A percentile compares a stretch with the other conserved stretches of the same genome.
Conservation (phyloP, 2,888 invertebrate genomes). For the Drosophila tanythrix region DNA sequence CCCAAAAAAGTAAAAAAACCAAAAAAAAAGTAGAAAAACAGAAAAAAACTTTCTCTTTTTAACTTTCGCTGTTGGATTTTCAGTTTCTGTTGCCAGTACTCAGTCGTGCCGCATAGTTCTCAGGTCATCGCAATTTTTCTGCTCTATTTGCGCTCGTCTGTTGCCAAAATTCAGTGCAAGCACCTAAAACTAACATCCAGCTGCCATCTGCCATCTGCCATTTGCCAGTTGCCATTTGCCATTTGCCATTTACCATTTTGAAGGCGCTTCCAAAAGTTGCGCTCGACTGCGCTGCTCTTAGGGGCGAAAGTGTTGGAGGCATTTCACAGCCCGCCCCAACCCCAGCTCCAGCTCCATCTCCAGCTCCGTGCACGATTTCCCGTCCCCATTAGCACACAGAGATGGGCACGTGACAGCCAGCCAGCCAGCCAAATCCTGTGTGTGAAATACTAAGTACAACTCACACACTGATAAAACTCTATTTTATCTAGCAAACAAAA, state of each 20-base stretch:
- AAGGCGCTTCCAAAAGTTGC: conserved; percentile 46
- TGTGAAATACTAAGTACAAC: conserved; percentile 5
- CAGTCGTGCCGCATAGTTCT: conserved; percentile 23
- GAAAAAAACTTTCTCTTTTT: conserved; percentile 60
- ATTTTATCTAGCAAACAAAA: background rate
- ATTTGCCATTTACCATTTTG: conserved; percentile 57
- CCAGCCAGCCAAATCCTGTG: conserved; percentile 24
- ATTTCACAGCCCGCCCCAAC: conserved; percentile 20
- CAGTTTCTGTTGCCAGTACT: conserved; percentile 21
- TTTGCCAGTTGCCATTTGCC: conserved; percentile 64
- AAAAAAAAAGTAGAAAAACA: background rate
- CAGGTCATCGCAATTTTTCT: conserved; percentile 71
- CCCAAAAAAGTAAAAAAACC: background rate
- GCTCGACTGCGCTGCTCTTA: conserved; percentile 55
- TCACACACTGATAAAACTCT: conserved; percentile 1
- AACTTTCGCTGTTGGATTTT: conserved; percentile 65
- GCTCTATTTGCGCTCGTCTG: conserved; percentile 73
- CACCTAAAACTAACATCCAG: conserved; percentile 68
- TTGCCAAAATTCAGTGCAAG: conserved; percentile 73
- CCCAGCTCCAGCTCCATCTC: background rate
- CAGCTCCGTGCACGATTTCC: conserved; percentile 23
- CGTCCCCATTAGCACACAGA: conserved; percentile 49
- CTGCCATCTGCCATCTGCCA: conserved; percentile 30
- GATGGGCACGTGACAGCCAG: conserved; percentile 63
- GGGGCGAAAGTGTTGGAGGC: conserved; percentile 54